These are phyloP conservation scores for Pipistrellus kuhlii DNA, from an alignment of 2,797 vertebrate genomes.

Conservation along the genomic window DNA sequence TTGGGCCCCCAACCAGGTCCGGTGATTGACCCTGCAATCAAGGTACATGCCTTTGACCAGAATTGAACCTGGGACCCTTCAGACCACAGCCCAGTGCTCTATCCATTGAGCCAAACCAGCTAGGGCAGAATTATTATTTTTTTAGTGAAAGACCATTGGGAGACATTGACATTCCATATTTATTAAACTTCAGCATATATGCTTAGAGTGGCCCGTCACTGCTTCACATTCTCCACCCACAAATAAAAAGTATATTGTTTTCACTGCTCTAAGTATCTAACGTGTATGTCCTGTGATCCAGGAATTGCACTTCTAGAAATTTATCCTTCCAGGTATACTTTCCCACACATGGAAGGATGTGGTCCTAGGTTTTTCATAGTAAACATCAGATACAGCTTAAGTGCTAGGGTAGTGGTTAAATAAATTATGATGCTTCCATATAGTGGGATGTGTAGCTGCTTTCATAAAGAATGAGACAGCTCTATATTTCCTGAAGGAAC, in stretches of 20 bases:
- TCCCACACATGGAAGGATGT: slow-evolving; percentile 9
- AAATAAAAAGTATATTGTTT: neutral
- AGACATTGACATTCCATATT: neutral
- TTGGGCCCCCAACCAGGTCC: too few relatives aligned
- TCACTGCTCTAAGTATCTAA: slow-evolving; percentile 16
- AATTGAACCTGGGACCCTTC: too few relatives aligned
- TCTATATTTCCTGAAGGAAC: neutral
- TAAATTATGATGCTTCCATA: neutral
- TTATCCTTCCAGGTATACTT: neutral
- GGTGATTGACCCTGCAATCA: too few relatives aligned
- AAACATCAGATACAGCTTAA: slow-evolving; percentile 1
- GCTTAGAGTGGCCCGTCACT: neutral
- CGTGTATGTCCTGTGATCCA: neutral
- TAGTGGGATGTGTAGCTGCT: neutral
- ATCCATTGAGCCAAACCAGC: too few relatives aligned
- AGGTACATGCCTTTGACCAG: too few relatives aligned
- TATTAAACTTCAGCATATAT: neutral
- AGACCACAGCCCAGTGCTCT: too few relatives aligned
- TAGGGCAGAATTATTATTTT: neutral
- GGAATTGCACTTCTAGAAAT: slow-evolving; percentile 1
- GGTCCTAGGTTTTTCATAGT: neutral
- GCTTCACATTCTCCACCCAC: neutral
- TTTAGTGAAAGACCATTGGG: neutral
- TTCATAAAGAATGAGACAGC: neutral
- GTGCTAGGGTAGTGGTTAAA: neutral